Conservation (phyloP, 2,888 invertebrate species). For the Ceramica pisi region DNA sequence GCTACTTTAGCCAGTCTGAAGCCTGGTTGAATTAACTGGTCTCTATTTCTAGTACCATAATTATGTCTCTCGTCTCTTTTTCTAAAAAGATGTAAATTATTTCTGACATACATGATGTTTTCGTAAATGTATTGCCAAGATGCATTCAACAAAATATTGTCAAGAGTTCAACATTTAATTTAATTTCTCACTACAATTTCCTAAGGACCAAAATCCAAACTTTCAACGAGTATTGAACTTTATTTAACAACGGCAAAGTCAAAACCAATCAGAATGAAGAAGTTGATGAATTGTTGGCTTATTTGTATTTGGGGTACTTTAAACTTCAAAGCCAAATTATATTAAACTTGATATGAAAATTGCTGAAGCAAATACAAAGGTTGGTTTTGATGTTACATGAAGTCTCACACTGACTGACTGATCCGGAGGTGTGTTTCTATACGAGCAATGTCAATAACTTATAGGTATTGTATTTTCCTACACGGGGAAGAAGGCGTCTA, state of each 20-base stretch:
- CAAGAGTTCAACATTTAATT: constrained; percentile 1
- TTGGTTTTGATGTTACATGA: not conserved
- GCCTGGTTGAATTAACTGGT: no score
- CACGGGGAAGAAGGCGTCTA: not conserved
- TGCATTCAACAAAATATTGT: not conserved
- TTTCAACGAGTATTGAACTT: constrained; percentile 28
- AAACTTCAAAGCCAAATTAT: constrained; percentile 7
- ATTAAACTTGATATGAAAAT: constrained; percentile 4
- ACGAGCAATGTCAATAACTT: not conserved
- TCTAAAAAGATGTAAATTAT: no score
- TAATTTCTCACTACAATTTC: constrained; percentile 4
- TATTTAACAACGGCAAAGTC: constrained; percentile 26
- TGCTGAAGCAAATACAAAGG: not conserved
- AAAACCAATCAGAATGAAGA: constrained; percentile 6
- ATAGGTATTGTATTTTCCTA: not conserved
- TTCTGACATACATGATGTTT: no score
- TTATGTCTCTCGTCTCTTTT: no score
- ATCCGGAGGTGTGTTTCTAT: not conserved
- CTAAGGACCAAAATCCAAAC: constrained; percentile 4
- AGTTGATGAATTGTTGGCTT: constrained; percentile 18
- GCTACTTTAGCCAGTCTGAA: no score
- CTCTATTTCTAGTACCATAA: no score
- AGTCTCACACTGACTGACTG: not conserved
- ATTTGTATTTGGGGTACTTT: not conserved
- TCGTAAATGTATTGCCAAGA: no score